phyloP scores from a whole-genome alignment of 2,888 invertebrate genomes.

The Andrena dorsata region DNA sequence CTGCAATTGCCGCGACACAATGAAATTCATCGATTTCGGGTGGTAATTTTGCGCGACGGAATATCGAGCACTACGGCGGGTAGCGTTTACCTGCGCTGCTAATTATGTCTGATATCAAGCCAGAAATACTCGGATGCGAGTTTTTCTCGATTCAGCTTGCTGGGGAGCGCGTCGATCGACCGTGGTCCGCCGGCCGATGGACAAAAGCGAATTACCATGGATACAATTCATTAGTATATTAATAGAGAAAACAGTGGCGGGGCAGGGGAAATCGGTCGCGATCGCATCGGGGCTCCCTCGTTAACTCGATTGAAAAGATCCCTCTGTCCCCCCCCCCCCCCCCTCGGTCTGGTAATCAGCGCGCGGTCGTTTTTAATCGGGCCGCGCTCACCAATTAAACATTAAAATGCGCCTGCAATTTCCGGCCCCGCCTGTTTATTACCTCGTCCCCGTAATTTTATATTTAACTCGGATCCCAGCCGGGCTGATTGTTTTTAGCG shows the following conservation, averaged over 20 bases:
- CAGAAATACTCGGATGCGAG: background rate
- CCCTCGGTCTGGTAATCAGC: conserved; percentile 23
- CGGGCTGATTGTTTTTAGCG: conserved; percentile 42
- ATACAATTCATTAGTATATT: conserved; percentile 59
- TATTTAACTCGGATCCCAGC: conserved; percentile 40
- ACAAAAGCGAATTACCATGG: conserved; percentile 54
- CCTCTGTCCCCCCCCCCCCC: background rate
- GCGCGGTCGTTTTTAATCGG: conserved; percentile 58
- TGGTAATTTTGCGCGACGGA: conserved; percentile 11
- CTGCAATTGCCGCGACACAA: conserved; percentile 20
- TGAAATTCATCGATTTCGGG: conserved; percentile 45
- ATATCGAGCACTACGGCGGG: background rate
- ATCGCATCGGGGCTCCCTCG: conserved; percentile 46
- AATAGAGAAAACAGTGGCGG: conserved; percentile 46
- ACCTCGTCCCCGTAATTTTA: conserved; percentile 53
- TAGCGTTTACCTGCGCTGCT: conserved; percentile 13
- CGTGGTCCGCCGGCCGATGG: background rate
- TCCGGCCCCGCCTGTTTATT: conserved; percentile 56
- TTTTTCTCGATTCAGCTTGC: background rate
- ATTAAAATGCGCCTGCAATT: conserved; percentile 66
- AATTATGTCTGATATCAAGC: conserved; percentile 2
- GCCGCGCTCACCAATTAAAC: conserved; percentile 65
- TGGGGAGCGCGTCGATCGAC: background rate
- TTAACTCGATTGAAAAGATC: conserved; percentile 63
- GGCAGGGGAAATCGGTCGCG: conserved; percentile 38